Conservation (phyloP, 2,113 vertebrate species). For the Oncorhynchus gorbuscha region DNA sequence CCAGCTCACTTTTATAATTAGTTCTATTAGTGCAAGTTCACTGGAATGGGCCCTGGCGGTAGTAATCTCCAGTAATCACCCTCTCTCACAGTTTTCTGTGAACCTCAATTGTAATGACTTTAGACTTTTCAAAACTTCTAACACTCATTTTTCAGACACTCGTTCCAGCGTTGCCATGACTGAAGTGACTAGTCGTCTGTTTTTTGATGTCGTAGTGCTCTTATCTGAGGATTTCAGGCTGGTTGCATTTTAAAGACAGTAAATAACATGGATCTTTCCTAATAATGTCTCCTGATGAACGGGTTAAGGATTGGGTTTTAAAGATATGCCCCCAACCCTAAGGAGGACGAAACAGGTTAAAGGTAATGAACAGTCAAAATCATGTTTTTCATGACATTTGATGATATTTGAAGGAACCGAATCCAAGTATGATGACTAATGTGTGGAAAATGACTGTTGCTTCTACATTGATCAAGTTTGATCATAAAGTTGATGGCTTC, state of each 20-base stretch:
- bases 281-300: constrained; percentile 34
- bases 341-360: neutral
- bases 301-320: constrained; percentile 23
- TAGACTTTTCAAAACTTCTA: constrained; percentile 9
- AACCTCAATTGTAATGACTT: constrained; percentile 24
- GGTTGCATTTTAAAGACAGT: constrained; percentile 3
- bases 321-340: neutral
- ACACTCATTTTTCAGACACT: constrained; percentile 14
- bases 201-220: neutral
- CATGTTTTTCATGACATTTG: neutral
- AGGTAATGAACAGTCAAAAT: too few species aligned
- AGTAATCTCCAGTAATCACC: constrained; percentile 28
- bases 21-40: constrained; percentile 27
- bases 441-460: too few species aligned
- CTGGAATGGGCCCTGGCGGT: constrained; percentile 2
- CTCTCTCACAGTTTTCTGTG: constrained; percentile 3
- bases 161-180: neutral
- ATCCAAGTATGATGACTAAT: too few species aligned
- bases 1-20: constrained; percentile 34
- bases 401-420: too few species aligned
- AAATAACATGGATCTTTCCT: constrained; percentile 23
- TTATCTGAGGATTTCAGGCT: constrained; percentile 14
- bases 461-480: too few species aligned
- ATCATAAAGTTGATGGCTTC: too few species aligned
- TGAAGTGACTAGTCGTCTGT: neutral